phyloP scores from a whole-genome alignment of 2,888 invertebrate genomes.

The Agrochola macilenta region DNA sequence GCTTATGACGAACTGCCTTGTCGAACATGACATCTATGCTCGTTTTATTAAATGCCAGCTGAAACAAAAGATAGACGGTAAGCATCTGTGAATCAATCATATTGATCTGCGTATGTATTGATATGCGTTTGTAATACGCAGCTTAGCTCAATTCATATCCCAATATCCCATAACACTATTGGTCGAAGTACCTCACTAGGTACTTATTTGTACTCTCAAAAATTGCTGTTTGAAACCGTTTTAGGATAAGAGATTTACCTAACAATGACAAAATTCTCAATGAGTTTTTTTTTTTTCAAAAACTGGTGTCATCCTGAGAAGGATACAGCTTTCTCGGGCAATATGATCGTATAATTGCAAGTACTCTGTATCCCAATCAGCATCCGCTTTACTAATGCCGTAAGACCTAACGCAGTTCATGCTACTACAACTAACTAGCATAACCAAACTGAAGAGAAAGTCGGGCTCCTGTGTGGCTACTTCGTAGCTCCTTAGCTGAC shows the following conservation, averaged over 20 bases:
- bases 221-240: background rate
- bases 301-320: background rate
- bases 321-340: background rate
- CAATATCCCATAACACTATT: background rate
- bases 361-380: background rate
- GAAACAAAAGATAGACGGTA: background rate
- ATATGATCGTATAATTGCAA: background rate
- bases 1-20: slow-evolving; percentile 30
- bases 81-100: background rate
- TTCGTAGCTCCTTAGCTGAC: slow-evolving; percentile 73
- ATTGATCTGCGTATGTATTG: background rate
- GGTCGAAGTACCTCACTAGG: background rate
- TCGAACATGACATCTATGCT: background rate
- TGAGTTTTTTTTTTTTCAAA: no score
- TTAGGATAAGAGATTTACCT: background rate
- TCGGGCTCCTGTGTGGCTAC: slow-evolving; percentile 32
- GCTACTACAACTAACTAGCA: slow-evolving; percentile 38
- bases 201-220: no score
- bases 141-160: background rate
- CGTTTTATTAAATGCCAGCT: background rate
- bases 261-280: background rate
- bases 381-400: background rate
- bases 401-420: background rate
- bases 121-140: background rate
- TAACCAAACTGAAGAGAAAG: slow-evolving; percentile 38